Conservation (phyloP, 1,140 invertebrate genomes). For the Conopomorpha cramerella region DNA sequence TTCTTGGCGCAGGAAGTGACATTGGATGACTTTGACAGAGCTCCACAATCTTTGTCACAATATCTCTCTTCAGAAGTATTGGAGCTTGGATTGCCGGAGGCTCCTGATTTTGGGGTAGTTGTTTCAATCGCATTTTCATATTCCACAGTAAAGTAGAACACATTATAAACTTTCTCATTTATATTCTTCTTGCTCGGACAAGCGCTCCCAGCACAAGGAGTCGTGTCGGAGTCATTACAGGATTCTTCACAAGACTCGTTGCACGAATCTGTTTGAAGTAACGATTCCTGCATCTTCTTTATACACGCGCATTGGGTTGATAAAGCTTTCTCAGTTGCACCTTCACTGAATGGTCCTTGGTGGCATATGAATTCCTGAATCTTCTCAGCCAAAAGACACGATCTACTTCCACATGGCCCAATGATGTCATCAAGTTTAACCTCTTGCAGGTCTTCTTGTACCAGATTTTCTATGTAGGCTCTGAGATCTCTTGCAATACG, state of each 20-base stretch:
- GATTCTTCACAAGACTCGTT: constrained; percentile 23
- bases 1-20: constrained; percentile 31
- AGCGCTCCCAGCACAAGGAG: constrained; percentile 19
- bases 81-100: constrained; percentile 2
- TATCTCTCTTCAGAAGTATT: constrained; percentile 16
- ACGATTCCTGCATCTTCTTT: constrained; percentile 37
- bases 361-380: constrained; percentile 38
- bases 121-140: constrained; percentile 22
- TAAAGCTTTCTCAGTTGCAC: constrained; percentile 21
- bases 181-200: constrained; percentile 26
- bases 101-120: constrained; percentile 8
- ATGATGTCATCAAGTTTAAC: constrained; percentile 34
- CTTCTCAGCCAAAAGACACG: constrained; percentile 35
- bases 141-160: constrained; percentile 43
- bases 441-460: constrained; percentile 40
- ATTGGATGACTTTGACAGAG: constrained; percentile 17
- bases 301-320: constrained; percentile 42
- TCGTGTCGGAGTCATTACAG: constrained; percentile 16
- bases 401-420: constrained; percentile 47
- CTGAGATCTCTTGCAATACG: constrained; percentile 39
- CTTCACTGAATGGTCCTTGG: constrained; percentile 26
- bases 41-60: constrained; percentile 34
- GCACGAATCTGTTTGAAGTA: constrained; percentile 19
- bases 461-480: constrained; percentile 41
- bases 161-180: too few species aligned